Evolutionary conservation across 2,113 vertebrate genomes (phyloP), one percentile per base, ranked within the genome.

Genomic region (Neofelis nebulosa): DNA sequence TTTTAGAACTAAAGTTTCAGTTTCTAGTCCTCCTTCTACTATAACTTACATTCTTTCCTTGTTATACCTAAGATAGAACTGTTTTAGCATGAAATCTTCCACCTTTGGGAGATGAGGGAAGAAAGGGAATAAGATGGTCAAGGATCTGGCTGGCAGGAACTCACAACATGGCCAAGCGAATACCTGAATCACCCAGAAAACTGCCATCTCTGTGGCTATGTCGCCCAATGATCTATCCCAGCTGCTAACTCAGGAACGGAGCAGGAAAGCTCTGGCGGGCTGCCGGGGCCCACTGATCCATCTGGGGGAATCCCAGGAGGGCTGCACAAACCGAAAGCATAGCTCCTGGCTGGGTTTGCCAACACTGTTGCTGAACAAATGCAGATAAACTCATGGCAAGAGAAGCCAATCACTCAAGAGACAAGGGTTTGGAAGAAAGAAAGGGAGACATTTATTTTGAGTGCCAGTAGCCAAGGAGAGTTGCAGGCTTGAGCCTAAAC

Each of bases 1-100:
- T 76, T 80, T 89, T 69, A 55, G 84, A 96, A 91, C 12, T 88
- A 88, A 68, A 84, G 5, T n/a, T 94, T 36, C 36, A 63, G 76
- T 33, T 79, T 74, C 38, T 78, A 8, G 61, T 38, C 50, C 95
- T 91, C 55, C 36, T 80, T 66, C 25, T 52, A 31, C 38, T 71
- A n/a, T 68, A 93, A 84, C 7, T 89, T 66, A 10, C n/a, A 76
- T 61, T 36, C 18, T 84, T 68, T 36, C 36, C 79, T 91, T n/a
- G 19, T 92, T 89, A 61, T 82, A 45, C 45, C 52, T 82, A 48
- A 76, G 63, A 57, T 74, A 92, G 41, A 84, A 93, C 50, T 76
- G 38, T 45, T 78, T 91, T 73, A 31, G 48, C 23, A 61, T 41
- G 36, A 95, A 82, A 86, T n/a, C 50, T 78, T 76, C 36, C 27